These are phyloP conservation scores for Tupaia chinensis DNA, from an alignment of 2,113 vertebrate genomes.

Conservation along the genomic window DNA sequence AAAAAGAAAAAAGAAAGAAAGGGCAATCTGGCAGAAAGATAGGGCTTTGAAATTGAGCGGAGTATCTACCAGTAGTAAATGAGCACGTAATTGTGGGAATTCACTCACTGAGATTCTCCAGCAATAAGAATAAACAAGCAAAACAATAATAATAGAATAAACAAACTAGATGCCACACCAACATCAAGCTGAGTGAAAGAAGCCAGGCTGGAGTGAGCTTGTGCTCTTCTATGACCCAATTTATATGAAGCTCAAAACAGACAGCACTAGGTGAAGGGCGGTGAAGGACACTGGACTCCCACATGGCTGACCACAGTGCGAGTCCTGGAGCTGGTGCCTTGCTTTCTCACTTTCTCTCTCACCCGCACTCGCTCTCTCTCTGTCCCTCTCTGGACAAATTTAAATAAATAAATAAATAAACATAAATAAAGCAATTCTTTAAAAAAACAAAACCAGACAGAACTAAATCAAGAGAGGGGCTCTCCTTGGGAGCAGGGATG, in stretches of 20 bases:
- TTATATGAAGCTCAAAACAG: neutral
- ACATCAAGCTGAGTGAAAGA: neutral
- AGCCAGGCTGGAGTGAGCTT: neutral
- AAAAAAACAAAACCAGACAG: neutral
- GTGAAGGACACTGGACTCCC: too few species aligned
- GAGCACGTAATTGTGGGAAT: neutral
- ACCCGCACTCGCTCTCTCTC: too few species aligned
- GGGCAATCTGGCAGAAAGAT: neutral
- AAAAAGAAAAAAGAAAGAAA: neutral
- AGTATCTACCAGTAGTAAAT: neutral
- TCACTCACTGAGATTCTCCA: neutral
- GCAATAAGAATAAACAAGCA: neutral
- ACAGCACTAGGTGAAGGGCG: too few species aligned
- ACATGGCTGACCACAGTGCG: too few species aligned
- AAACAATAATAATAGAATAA: neutral
- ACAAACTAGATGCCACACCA: neutral
- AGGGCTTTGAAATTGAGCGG: neutral
- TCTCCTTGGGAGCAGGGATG: neutral
- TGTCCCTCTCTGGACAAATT: too few species aligned
- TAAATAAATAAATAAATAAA: too few species aligned
- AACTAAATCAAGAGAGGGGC: neutral
- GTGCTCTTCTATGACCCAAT: neutral
- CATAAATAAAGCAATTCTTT: too few species aligned
- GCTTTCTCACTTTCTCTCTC: too few species aligned
- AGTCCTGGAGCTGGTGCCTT: too few species aligned